Percentiles rank a stretch among this genome's conserved stretches.
These are phyloP conservation scores for Hyalella azteca DNA, from an alignment of 2,888 invertebrate genomes.

Conservation along the genomic window DNA sequence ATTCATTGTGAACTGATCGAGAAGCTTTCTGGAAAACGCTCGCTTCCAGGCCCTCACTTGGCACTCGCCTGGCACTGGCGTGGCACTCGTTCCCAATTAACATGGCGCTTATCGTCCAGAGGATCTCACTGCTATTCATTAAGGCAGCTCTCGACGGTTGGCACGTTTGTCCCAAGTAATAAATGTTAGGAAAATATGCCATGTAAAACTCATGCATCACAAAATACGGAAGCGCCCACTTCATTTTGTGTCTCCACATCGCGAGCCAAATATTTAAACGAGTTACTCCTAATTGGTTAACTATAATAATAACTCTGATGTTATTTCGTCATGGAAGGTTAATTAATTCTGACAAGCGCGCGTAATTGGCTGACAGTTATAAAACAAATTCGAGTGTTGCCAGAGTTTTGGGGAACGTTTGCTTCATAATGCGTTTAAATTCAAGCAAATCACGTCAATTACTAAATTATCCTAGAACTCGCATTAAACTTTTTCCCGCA, in stretches of 20 bases:
- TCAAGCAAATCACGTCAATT: not conserved
- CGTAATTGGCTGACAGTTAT: not conserved
- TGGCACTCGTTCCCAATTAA: no score
- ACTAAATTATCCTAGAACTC: not conserved
- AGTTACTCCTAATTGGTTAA: not conserved
- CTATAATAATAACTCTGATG: not conserved
- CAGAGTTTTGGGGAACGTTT: not conserved
- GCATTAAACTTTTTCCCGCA: no score
- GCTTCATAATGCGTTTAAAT: not conserved
- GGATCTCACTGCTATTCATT: no score
- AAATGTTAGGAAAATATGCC: no score
- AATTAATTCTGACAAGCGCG: not conserved
- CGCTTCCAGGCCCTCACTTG: no score
- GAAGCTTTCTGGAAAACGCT: no score
- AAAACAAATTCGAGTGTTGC: not conserved
- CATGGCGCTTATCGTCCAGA: no score
- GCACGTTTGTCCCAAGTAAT: no score
- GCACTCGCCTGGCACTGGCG: no score
- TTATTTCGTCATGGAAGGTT: not conserved
- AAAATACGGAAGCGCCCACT: not conserved
- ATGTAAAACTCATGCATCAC: no score
- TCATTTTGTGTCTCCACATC: not conserved
- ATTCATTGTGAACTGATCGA: no score
- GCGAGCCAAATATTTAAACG: conserved; percentile 1
- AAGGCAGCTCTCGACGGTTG: no score